A percentile compares a stretch with the other conserved stretches of the same genome.
Conservation (phyloP, 2,888 invertebrate species). For the Tenthredo mesomela region DNA sequence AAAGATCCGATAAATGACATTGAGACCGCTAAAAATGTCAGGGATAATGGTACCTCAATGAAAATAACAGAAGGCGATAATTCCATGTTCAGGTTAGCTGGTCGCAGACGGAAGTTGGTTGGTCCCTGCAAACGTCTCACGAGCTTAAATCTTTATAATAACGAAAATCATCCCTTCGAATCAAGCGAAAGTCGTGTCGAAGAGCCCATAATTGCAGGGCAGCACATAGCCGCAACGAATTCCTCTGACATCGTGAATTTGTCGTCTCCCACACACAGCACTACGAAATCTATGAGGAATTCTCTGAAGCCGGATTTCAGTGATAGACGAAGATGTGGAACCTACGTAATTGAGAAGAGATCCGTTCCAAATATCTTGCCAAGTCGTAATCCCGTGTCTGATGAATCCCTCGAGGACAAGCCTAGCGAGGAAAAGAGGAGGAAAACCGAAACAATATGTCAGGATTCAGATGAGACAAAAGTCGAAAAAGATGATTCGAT, state of each 20-base stretch:
- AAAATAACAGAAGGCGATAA: not conserved
- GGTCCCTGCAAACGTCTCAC: not conserved
- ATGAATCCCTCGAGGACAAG: conserved; percentile 52
- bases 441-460: not conserved
- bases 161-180: not conserved
- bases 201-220: not conserved
- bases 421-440: conserved; percentile 28
- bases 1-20: not conserved
- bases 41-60: not conserved
- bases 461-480: conserved; percentile 8
- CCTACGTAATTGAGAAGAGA: conserved; percentile 58
- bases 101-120: conserved; percentile 1
- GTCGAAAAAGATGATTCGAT: not conserved
- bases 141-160: not conserved
- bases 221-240: not conserved
- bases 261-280: not conserved
- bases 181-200: not conserved
- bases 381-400: conserved; percentile 35
- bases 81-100: not conserved
- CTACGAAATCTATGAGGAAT: not conserved
- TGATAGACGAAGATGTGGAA: conserved; percentile 56
- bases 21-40: not conserved
- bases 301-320: conserved; percentile 8
- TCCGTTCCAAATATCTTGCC: not conserved
- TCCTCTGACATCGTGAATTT: not conserved